Base-by-base conservation (phyloP, 2,797 vertebrate genomes). In the Dendrocincla tyrannina region DNA sequence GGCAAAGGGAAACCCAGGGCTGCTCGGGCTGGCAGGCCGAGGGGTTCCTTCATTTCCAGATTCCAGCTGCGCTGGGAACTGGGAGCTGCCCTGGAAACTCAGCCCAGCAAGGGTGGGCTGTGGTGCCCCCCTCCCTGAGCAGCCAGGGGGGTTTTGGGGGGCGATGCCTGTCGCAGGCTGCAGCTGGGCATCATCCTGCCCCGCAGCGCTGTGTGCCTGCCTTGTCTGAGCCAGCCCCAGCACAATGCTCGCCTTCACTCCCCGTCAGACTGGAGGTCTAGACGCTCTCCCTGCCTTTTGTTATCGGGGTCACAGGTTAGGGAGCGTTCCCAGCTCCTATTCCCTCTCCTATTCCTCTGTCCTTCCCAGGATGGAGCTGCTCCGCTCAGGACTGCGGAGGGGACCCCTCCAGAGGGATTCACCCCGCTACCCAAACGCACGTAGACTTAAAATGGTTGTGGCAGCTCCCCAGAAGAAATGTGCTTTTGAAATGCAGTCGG, bases 281-380 rank as follows among this genome's bases (percentile, higher is more conserved):
- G 97, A 96, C 93, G 5, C 91, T 96, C 81, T 83, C 41, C 37
- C 90, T 95, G 77, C 90, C 94, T 95, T 97, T 96, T 96, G 96
- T 97, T 94, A 25, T 35, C 35, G 10, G 92, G 97, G 96, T 96
- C 96, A 95, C 80, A 84, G 95, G 89, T 88, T 94, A 91, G 84
- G 86, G 81, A 92, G 81, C 37, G 49, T 96, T 97, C 95, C 93
- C 96, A 88, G 95, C 79, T 93, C 95, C 89, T 83, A 85, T 95
- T 85, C 32, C 91, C 88, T 47, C 79, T 93, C 95, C 89, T 84
- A 83, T 95, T 85, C n/a, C 88, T 47, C 56, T 2, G 56, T 50
- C 49, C 56, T 66, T 68, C 68, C 78, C 50, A 6, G n/a, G 79
- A 13, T 2, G 10, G 10, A 59, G 85, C 12, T 1, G 39, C 67